Conservation (phyloP, 1,140 invertebrate genomes). For the Polyergus mexicanus region DNA sequence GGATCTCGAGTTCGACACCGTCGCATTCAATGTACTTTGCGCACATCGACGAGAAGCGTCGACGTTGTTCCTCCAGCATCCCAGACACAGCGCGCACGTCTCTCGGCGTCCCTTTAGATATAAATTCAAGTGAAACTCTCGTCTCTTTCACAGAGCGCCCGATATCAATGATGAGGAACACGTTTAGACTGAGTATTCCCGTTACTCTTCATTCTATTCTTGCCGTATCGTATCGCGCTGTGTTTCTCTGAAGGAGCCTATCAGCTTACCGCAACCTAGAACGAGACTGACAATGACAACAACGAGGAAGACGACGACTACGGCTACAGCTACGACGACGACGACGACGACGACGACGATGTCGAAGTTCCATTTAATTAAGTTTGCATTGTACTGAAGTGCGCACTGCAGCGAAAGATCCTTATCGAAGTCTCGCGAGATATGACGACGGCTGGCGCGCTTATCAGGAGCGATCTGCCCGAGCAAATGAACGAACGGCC, state of each 20-base stretch:
- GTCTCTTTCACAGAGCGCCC: conserved; percentile 21
- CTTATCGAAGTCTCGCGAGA: conserved; percentile 77
- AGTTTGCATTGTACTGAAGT: conserved; percentile 80
- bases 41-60: background rate
- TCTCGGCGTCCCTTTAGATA: background rate
- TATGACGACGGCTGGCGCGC: conserved; percentile 74
- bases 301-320: conserved; percentile 3
- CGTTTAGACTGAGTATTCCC: conserved; percentile 28
- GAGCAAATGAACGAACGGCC: conserved; percentile 75
- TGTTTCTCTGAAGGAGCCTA: conserved; percentile 56
- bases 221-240: conserved; percentile 33
- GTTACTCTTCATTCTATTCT: conserved; percentile 25
- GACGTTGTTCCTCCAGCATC: conserved; percentile 13
- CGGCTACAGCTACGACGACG: background rate
- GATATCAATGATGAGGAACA: conserved; percentile 40
- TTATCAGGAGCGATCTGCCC: conserved; percentile 72
- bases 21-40: conserved; percentile 46
- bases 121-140: conserved; percentile 45
- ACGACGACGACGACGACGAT: conserved; percentile 25
- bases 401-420: conserved; percentile 72
- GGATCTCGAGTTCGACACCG: conserved; percentile 43
- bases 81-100: background rate
- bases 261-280: conserved; percentile 62
- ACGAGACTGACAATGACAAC: conserved; percentile 33
- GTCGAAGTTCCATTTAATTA: conserved; percentile 79